Evolutionary conservation across 1,140 invertebrate genomes (phyloP).

Genomic region (Neomicropteryx cornuta): DNA sequence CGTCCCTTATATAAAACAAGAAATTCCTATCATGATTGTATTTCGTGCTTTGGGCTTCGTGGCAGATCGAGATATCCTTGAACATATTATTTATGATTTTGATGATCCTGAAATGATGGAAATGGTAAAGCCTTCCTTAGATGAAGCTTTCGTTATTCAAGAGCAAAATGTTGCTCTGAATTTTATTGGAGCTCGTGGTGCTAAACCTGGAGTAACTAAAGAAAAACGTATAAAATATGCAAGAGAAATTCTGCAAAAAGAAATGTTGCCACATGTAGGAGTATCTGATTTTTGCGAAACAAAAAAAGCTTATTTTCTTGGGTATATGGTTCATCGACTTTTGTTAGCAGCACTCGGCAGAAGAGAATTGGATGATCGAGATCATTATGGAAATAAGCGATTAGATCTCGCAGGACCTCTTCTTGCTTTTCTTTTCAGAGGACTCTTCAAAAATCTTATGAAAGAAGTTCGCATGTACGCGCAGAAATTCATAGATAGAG

Average conservation of each 20-base stretch:
- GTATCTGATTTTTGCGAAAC: conserved; percentile 99
- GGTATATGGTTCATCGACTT: conserved; percentile 97
- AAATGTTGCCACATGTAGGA: conserved; percentile 98
- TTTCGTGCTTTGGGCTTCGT: conserved; percentile 96
- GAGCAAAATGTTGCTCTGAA: conserved; percentile 98
- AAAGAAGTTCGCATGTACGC: conserved; percentile 97
- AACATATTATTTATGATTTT: conserved; percentile 99
- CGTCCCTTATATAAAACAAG: conserved; percentile 96
- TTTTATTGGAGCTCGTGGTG: conserved; percentile 95
- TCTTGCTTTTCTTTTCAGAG: conserved; percentile 90
- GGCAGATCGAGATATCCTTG: conserved; percentile 95
- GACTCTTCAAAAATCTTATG: conserved; percentile 85
- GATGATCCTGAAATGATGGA: conserved; percentile 99
- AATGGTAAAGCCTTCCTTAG: conserved; percentile 97
- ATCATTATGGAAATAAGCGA: conserved; percentile 99
- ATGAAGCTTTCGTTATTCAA: conserved; percentile 99
- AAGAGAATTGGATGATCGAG: conserved; percentile 93
- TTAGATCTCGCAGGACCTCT: conserved; percentile 94
- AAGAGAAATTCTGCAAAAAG: conserved; percentile 96
- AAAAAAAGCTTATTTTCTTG: conserved; percentile 96
- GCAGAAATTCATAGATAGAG: conserved; percentile 97
- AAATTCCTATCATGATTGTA: conserved; percentile 99
- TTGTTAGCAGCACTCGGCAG: conserved; percentile 89
- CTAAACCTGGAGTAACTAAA: conserved; percentile 93
- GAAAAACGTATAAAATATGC: conserved; percentile 99